These are phyloP conservation scores for Plagiodera versicolora DNA, from an alignment of 2,888 invertebrate genomes.

Conservation along the genomic window DNA sequence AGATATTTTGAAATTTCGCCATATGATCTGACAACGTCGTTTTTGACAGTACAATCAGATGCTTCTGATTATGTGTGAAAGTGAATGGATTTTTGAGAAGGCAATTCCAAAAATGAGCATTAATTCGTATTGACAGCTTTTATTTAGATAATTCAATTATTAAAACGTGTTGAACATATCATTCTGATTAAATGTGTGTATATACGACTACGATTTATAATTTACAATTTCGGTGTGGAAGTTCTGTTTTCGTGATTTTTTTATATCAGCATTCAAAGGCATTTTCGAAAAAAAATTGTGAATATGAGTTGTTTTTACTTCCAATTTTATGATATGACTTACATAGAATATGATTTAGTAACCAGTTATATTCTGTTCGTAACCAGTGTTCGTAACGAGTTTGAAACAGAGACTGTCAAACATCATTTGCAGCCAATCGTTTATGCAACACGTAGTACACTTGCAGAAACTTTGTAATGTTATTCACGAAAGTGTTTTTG, in stretches of 20 bases:
- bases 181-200: slow-evolving; percentile 42
- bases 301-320: no score
- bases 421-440: no score
- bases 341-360: no score
- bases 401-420: no score
- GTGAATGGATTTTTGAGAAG: slow-evolving; percentile 24
- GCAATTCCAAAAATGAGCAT: slow-evolving; percentile 23
- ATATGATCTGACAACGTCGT: no score
- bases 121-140: slow-evolving; percentile 41
- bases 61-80: slow-evolving; percentile 32
- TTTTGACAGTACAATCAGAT: no score
- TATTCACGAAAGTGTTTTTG: slow-evolving; percentile 26
- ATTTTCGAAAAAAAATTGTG: slow-evolving; percentile 25
- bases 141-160: slow-evolving; percentile 31
- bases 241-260: slow-evolving; percentile 25
- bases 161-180: slow-evolving; percentile 44
- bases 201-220: slow-evolving; percentile 42
- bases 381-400: no score
- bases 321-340: no score
- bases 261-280: slow-evolving; percentile 20
- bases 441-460: no score
- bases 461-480: neutral
- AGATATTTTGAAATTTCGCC: no score
- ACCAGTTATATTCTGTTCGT: no score
- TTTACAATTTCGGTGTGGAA: slow-evolving; percentile 46